Percentiles rank a stretch among this genome's conserved stretches.
Conservation (phyloP, 2,113 vertebrate genomes). For the Oceanodroma tethys region DNA sequence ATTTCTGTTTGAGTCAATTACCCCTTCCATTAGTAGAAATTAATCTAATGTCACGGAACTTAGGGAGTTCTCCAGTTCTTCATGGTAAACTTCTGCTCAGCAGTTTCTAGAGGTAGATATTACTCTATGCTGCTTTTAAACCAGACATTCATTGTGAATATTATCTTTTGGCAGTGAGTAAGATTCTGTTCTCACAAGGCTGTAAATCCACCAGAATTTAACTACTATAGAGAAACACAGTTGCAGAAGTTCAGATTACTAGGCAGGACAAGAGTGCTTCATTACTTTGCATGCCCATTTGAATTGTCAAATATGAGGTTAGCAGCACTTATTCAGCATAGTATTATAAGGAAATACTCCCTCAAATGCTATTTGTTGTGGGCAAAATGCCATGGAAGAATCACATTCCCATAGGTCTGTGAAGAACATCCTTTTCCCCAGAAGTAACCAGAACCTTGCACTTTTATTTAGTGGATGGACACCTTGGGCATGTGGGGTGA, state of each 20-base stretch:
- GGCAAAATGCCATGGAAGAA: neutral
- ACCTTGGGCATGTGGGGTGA: neutral
- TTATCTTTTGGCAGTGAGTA: neutral
- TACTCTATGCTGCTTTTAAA: neutral
- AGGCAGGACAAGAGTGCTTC: neutral
- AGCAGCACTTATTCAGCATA: neutral
- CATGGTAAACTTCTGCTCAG: neutral
- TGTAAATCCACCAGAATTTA: neutral
- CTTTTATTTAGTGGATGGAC: neutral
- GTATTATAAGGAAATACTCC: neutral
- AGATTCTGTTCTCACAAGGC: neutral
- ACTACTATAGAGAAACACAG: neutral
- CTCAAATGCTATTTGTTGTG: neutral
- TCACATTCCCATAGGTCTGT: no score
- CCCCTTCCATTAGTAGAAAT: neutral
- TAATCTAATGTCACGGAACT: neutral
- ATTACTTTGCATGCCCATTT: neutral
- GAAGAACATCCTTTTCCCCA: neutral
- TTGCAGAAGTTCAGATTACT: neutral
- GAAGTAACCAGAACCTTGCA: neutral
- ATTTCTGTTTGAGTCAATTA: neutral
- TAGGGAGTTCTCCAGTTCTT: neutral
- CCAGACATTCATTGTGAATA: neutral
- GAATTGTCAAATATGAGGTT: neutral
- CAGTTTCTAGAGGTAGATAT: neutral